Conservation (phyloP, 2,888 invertebrate genomes). For the Uloborus plumipes region DNA sequence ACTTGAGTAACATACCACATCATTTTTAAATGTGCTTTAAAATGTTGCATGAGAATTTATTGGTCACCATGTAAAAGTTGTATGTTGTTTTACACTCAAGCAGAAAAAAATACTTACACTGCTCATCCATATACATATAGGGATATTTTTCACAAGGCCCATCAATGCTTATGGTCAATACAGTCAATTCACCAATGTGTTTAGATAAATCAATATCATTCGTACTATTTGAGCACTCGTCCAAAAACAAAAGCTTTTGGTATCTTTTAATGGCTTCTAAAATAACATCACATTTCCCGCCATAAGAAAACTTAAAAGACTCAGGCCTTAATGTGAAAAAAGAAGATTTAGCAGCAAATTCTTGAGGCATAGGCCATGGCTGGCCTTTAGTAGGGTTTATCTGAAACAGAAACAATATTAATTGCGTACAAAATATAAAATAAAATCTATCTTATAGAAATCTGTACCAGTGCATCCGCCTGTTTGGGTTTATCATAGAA, state of each 20-base stretch:
- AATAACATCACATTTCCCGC: slow-evolving; percentile 74
- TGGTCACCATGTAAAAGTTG: too few relatives aligned
- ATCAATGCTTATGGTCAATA: slow-evolving; percentile 70
- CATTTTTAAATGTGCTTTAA: too few relatives aligned
- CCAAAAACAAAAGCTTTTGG: slow-evolving; percentile 43
- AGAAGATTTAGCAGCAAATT: slow-evolving; percentile 71
- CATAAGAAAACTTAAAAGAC: slow-evolving; percentile 41
- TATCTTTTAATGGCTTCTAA: slow-evolving; percentile 74
- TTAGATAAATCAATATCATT: neutral
- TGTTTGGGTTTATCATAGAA: too few relatives aligned
- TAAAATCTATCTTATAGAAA: too few relatives aligned
- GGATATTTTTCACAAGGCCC: slow-evolving; percentile 79
- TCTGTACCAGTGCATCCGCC: too few relatives aligned
- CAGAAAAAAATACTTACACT: slow-evolving; percentile 76
- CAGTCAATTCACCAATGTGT: slow-evolving; percentile 29
- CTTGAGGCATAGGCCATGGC: slow-evolving; percentile 78
- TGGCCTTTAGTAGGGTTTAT: slow-evolving; percentile 38
- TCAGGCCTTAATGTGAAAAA: slow-evolving; percentile 73
- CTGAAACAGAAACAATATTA: slow-evolving; percentile 11
- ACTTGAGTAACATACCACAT: too few relatives aligned
- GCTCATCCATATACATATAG: slow-evolving; percentile 81
- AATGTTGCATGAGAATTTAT: too few relatives aligned
- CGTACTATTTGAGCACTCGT: slow-evolving; percentile 38
- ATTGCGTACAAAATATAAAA: too few relatives aligned
- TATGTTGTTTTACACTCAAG: too few relatives aligned